Evolutionary conservation across 2,888 invertebrate genomes (phyloP).

Genomic region (Ceriagrion tenellum): DNA sequence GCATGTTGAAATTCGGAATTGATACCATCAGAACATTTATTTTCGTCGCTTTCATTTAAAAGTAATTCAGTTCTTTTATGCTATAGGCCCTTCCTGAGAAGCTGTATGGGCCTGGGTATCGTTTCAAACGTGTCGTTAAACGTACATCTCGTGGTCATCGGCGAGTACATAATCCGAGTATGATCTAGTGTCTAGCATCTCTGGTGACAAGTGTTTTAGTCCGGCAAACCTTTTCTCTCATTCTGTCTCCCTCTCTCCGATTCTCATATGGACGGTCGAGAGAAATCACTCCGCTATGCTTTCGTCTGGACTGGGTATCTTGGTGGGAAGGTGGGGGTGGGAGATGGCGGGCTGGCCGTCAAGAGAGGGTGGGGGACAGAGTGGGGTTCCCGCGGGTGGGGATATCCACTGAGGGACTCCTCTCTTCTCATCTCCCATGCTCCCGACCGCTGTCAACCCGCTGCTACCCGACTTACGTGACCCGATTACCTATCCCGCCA

Average conservation of each 20-base stretch:
- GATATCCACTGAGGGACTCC: not conserved
- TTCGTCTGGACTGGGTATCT: not conserved
- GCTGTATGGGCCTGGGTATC: no score
- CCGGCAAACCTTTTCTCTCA: not conserved
- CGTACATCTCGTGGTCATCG: no score
- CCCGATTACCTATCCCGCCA: slow-evolving; percentile 51
- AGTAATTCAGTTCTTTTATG: no score
- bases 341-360: not conserved
- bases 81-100: no score
- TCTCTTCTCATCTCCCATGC: slow-evolving; percentile 3
- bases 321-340: not conserved
- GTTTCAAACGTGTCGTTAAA: no score
- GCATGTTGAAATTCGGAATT: no score
- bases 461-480: slow-evolving; percentile 52
- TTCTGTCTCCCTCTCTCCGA: not conserved
- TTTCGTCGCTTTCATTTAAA: no score
- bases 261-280: slow-evolving; percentile 23
- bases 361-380: not conserved
- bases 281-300: not conserved
- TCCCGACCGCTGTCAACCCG: not conserved
- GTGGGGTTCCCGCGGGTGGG: not conserved
- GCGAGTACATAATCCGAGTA: no score
- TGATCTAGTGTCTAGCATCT: no score
- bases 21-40: no score
- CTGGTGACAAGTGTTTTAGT: not conserved